phyloP scores from a whole-genome alignment of 2,888 invertebrate genomes.

The Melanostoma scalare region DNA sequence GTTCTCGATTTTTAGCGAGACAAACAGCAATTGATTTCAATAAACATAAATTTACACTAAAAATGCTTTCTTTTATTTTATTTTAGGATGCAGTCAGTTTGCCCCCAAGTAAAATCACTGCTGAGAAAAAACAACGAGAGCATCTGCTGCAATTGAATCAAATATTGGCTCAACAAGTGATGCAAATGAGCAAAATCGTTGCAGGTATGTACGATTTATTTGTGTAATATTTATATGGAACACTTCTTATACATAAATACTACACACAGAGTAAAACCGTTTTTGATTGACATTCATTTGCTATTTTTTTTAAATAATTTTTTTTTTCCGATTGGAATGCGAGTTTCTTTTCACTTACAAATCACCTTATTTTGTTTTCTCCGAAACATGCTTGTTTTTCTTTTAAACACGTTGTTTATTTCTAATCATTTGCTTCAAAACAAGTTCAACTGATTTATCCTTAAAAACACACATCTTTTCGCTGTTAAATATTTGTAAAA shows the following conservation, averaged over 20 bases:
- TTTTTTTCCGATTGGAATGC: conserved; percentile 55
- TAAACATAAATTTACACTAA: neutral
- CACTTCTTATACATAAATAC: conserved; percentile 26
- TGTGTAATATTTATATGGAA: neutral
- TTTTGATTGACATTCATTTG: conserved; percentile 43
- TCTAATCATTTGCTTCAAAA: conserved; percentile 22
- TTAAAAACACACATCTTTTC: conserved; percentile 26
- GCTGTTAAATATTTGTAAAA: conserved; percentile 17
- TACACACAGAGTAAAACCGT: conserved; percentile 6
- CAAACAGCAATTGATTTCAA: too few relatives aligned
- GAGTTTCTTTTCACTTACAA: conserved; percentile 42
- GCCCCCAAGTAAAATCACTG: conserved; percentile 88
- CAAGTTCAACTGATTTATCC: conserved; percentile 36
- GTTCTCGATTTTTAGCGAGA: too few relatives aligned
- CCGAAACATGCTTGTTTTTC: conserved; percentile 38
- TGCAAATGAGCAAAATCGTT: conserved; percentile 97
- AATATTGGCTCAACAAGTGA: conserved; percentile 95
- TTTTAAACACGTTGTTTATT: conserved; percentile 9
- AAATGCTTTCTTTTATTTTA: neutral
- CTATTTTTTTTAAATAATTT: conserved; percentile 15
- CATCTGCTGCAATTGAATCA: conserved; percentile 95
- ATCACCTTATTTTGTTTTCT: conserved; percentile 28
- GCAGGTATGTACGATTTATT: conserved; percentile 86
- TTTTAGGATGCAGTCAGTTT: conserved; percentile 79
- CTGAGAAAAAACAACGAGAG: conserved; percentile 93